Base-by-base conservation (phyloP, 30 jellyfish, hydroid and myxozoan species). In the Aurelia aurita complex sp. Pacific region DNA sequence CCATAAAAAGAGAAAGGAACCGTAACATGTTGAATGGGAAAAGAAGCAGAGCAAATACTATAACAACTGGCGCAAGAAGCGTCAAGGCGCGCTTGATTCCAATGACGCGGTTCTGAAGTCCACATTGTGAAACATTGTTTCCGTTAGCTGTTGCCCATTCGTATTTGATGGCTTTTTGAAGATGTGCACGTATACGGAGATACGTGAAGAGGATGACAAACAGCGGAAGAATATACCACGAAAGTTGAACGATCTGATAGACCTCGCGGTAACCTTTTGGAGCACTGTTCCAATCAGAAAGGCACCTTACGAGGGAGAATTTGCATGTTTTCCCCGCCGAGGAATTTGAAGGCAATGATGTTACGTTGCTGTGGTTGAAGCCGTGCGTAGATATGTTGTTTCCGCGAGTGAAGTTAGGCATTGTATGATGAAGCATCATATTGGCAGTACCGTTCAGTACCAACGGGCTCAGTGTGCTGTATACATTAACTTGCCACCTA, bases 1-100 rank as follows among this genome's bases (percentile, higher is more conserved):
- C 89, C 82, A 64, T 87, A 1, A 78, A 78, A 16, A 87, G 80
- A 15, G 94, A 60, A 23, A 92, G 80, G 38, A 87, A 23, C 12
- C 98, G 98, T 18, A 87, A 3, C 46, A 83, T 55, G 83, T 82
- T 92, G 96, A 97, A 92, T 1, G 98, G 98, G 16, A 92, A 81
- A 97, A 92, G 88, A 43, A 92, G 69, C 35, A 92, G 14, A 12
- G 96, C 89, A 78, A 92, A 92, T 17, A 87, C 71, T 15, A 92
- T 70, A 38, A 92, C 98, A 50, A 92, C 98, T 16, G 98, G 98
- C 17, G 98, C 98, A 46, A 92, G 96, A 52, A 92, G 76, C 67
- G 87, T 85, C 79, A 92, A 66, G 54, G 98, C 98, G 42, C 96
- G 89, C 66, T 88, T 86, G 75, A 92, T 92, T 14, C 98, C 98